A percentile compares a stretch with the other conserved stretches of the same genome.
Conservation (phyloP, 2,888 invertebrate species). For the Hypselothyrea guttata region DNA sequence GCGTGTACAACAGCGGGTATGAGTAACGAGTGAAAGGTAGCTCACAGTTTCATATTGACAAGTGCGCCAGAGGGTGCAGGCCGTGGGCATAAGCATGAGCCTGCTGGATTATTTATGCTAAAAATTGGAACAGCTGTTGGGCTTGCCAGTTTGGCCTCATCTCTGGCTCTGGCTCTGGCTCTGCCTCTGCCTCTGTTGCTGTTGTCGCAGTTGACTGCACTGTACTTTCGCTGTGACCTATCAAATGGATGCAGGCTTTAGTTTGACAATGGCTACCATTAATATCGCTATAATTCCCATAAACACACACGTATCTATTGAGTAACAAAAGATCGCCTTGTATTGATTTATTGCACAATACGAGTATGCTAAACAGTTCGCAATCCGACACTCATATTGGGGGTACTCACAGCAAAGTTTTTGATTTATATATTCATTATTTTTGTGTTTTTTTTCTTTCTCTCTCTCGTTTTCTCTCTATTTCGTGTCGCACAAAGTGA, state of each 20-base stretch:
- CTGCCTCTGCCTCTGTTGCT: conserved; percentile 10
- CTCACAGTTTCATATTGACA: conserved; percentile 66
- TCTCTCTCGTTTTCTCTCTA: conserved; percentile 19
- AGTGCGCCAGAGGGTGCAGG: conserved; percentile 43
- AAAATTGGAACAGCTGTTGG: conserved; percentile 74
- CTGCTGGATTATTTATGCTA: conserved; percentile 66
- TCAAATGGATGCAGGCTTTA: too few species aligned
- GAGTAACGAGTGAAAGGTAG: conserved; percentile 2
- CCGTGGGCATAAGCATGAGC: conserved; percentile 43
- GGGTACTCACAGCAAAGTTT: conserved; percentile 29
- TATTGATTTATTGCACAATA: conserved; percentile 45
- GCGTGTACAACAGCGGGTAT: neutral
- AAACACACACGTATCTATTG: neutral
- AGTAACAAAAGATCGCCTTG: neutral
- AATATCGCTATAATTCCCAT: too few species aligned
- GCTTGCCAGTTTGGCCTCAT: conserved; percentile 30
- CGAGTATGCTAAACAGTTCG: conserved; percentile 28
- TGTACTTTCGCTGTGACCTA: neutral
- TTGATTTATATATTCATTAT: conserved; percentile 65
- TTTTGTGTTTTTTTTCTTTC: too few species aligned
- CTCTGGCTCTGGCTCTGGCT: conserved; percentile 24
- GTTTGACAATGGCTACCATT: too few species aligned
- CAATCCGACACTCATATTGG: conserved; percentile 20
- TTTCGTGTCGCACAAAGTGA: conserved; percentile 43
- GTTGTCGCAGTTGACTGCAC: conserved; percentile 16